Evolutionary conservation across 2,113 vertebrate genomes (phyloP).

Genomic region (Oreochromis niloticus): DNA sequence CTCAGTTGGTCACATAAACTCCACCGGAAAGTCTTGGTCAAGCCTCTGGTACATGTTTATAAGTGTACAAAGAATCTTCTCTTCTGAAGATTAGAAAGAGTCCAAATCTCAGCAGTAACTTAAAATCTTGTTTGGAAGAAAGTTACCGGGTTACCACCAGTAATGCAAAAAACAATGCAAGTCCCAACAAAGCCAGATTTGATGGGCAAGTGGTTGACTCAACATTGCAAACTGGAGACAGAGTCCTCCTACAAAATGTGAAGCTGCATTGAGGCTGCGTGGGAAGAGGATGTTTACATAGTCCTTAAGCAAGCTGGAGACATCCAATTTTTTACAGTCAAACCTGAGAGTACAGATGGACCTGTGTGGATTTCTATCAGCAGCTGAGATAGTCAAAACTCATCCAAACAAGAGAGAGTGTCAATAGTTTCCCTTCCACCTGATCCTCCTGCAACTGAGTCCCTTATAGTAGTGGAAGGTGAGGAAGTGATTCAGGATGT

Average conservation of each 20-base stretch:
- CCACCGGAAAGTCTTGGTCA: background rate
- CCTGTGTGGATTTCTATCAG: background rate
- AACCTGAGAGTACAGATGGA: background rate
- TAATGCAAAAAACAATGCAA: background rate
- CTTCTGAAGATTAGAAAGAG: background rate
- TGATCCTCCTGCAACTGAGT: background rate
- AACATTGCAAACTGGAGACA: background rate
- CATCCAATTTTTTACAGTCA: background rate
- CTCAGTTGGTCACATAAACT: background rate
- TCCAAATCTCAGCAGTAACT: background rate
- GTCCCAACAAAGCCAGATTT: background rate
- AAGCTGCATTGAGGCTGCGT: background rate
- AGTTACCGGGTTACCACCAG: background rate
- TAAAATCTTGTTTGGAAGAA: no score
- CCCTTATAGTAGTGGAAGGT: background rate
- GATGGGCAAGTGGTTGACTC: background rate
- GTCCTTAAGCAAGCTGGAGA: background rate
- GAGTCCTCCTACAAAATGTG: background rate
- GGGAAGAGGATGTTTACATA: background rate
- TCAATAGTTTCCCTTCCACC: background rate
- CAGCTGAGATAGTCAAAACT: background rate
- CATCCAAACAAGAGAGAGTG: background rate
- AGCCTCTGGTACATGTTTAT: background rate
- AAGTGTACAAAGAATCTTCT: background rate
- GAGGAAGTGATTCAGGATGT: background rate